A percentile compares a stretch with the other conserved stretches of the same genome.
Evolutionary conservation across 1,140 invertebrate species (phyloP).

Genomic region (Pygmarrhopalites habei): DNA sequence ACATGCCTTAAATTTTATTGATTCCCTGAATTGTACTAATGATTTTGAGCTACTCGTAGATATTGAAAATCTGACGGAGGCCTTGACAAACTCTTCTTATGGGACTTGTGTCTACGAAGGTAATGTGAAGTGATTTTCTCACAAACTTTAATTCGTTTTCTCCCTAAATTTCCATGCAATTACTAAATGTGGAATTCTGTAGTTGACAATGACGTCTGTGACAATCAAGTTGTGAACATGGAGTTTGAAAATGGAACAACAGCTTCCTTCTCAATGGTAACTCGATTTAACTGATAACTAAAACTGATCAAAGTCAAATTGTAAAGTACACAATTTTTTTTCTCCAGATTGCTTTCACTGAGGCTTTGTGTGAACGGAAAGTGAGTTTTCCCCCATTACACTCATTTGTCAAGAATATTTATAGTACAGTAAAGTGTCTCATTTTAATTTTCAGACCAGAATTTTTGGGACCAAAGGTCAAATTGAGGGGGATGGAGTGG

Average conservation of each 20-base stretch:
- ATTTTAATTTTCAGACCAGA: conserved; percentile 17
- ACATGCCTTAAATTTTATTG: too few relatives aligned
- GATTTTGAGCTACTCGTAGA: too few relatives aligned
- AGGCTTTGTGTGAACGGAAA: conserved; percentile 44
- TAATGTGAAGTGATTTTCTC: too few relatives aligned
- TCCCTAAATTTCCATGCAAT: too few relatives aligned
- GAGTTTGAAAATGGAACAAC: conserved; percentile 48
- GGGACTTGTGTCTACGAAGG: conserved; percentile 48
- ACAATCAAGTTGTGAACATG: conserved; percentile 48
- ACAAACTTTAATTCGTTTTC: too few relatives aligned
- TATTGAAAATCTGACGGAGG: conserved; percentile 44
- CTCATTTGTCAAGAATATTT: too few relatives aligned
- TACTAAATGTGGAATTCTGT: too few relatives aligned
- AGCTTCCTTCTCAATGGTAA: conserved; percentile 46
- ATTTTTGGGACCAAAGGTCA: conserved; percentile 37
- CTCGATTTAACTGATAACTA: too few relatives aligned
- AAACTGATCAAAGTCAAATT: too few relatives aligned
- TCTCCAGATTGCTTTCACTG: conserved; percentile 49
- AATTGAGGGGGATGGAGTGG: conserved; percentile 38
- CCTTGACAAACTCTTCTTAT: conserved; percentile 43
- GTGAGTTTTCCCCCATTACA: too few relatives aligned
- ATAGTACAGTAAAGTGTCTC: background rate
- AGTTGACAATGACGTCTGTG: conserved; percentile 48
- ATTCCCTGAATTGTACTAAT: too few relatives aligned
- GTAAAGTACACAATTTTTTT: too few relatives aligned